Evolutionary conservation across 2,113 vertebrate genomes (phyloP), one percentile per base, ranked within the genome.

Genomic region (Xiphorhynchus elegans): DNA sequence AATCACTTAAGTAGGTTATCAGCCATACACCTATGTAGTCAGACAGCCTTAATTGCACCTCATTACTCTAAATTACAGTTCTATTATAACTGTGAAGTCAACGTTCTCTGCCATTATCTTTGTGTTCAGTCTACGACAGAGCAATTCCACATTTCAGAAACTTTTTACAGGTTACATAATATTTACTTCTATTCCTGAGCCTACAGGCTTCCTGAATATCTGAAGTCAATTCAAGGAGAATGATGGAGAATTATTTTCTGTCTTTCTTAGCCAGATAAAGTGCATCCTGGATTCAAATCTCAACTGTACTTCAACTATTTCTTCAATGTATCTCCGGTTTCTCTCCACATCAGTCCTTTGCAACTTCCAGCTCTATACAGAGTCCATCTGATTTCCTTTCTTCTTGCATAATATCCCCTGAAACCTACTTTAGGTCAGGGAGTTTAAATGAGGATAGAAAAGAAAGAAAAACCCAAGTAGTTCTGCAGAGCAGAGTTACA

Each of bases 381-480:
- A 74, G 35, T 24, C 50, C 28, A 52, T 42, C 42, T 55, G 37
- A 74, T 44, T 64, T 73, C 31, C 21, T 76, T 77, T 49, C 44
- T 85, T 74, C 77, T 94, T 95, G 77, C 24, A 14, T 79, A 96
- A 94, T 40, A 64, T 39, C 17, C 66, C 55, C 70, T n/a, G 72
- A 87, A 94, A 95, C 24, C 82, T 90, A 62, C 70, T 84, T 78
- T 53, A 91, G 42, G 49, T 67, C 56, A 46, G 4, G 12, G 53
- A 95, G 89, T 85, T 92, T 58, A 90, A 77, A 37, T 75, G 42
- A 94, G 67, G 44, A 95, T 12, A 89, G 49, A 63, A n/a, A 88
- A 85, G 72, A 78, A 90, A 92, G 60, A 60, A 95, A 93, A 95
- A 70, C 4, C 2, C 63, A 52, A 42, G 46, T 63, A n/a, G 77